phyloP scores from a whole-genome alignment of 2,888 invertebrate species.

The Amiota mariae region DNA sequence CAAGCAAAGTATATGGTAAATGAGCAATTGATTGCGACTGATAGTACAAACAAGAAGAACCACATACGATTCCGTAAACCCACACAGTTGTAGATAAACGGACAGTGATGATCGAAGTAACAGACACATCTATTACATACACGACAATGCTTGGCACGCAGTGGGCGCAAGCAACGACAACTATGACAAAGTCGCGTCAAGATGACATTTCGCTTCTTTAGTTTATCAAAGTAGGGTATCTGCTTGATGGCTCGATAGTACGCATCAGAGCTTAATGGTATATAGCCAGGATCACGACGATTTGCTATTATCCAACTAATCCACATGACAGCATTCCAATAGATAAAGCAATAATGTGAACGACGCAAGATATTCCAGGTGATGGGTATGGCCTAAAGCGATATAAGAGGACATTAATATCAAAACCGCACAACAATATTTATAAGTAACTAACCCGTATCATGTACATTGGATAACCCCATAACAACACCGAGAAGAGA shows the following conservation, averaged over 20 bases:
- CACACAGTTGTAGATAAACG: constrained; percentile 95
- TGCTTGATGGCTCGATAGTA: constrained; percentile 93
- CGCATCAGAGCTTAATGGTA: constrained; percentile 90
- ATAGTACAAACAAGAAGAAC: constrained; percentile 92
- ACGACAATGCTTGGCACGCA: constrained; percentile 93
- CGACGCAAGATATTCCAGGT: constrained; percentile 91
- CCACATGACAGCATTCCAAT: constrained; percentile 95
- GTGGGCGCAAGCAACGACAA: constrained; percentile 88
- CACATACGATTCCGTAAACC: constrained; percentile 93
- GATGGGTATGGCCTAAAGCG: constrained; percentile 84
- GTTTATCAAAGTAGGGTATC: constrained; percentile 93
- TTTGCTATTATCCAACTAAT: constrained; percentile 92
- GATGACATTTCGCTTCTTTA: constrained; percentile 89
- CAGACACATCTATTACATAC: constrained; percentile 91
- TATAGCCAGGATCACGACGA: constrained; percentile 90
- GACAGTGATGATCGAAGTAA: constrained; percentile 96
- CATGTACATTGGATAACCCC: constrained; percentile 96
- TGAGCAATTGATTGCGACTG: constrained; percentile 90
- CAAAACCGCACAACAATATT: neutral
- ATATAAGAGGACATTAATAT: constrained; percentile 1
- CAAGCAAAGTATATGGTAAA: constrained; percentile 91
- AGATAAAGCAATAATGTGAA: constrained; percentile 91
- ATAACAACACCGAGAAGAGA: constrained; percentile 86
- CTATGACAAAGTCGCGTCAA: constrained; percentile 91
- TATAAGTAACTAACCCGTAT: constrained; percentile 78